A percentile compares a stretch with the other conserved stretches of the same genome.
phyloP scores from a whole-genome alignment of 2,113 vertebrate species.

The Eclectus roratus region DNA sequence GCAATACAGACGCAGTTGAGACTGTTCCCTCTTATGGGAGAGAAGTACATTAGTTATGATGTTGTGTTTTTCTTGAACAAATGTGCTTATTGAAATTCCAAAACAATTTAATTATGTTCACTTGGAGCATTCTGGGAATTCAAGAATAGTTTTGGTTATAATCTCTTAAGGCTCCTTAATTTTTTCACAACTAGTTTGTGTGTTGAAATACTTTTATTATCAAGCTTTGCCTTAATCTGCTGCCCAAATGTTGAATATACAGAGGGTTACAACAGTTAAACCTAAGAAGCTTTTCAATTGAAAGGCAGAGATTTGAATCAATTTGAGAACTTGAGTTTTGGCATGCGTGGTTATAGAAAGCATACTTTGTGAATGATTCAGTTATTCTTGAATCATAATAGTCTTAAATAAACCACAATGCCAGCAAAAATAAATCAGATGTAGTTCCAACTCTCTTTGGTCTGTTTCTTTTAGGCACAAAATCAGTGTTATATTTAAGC shows the following conservation, averaged over 20 bases:
- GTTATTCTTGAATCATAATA: conserved; percentile 55
- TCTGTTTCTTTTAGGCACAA: conserved; percentile 43
- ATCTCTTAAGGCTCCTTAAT: conserved; percentile 23
- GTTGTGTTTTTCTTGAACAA: neutral
- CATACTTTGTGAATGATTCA: conserved; percentile 58
- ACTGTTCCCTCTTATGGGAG: neutral
- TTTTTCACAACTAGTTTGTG: conserved; percentile 50
- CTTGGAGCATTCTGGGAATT: neutral
- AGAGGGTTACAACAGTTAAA: neutral
- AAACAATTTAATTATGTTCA: neutral
- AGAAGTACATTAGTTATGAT: neutral
- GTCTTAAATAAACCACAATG: conserved; percentile 42
- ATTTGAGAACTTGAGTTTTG: conserved; percentile 52
- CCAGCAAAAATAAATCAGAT: conserved; percentile 54
- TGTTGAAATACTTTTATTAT: conserved; percentile 55
- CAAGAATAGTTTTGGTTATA: conserved; percentile 15
- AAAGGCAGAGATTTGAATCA: conserved; percentile 56
- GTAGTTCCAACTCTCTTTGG: conserved; percentile 29
- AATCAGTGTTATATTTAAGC: conserved; percentile 30
- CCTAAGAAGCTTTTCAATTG: conserved; percentile 21
- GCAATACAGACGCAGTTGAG: neutral
- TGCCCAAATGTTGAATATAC: conserved; percentile 38
- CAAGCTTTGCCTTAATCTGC: conserved; percentile 16
- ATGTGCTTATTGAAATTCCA: neutral
- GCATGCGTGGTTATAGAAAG: conserved; percentile 29